Conservation (phyloP, 1,140 invertebrate genomes). For the Heterodera schachtii region DNA sequence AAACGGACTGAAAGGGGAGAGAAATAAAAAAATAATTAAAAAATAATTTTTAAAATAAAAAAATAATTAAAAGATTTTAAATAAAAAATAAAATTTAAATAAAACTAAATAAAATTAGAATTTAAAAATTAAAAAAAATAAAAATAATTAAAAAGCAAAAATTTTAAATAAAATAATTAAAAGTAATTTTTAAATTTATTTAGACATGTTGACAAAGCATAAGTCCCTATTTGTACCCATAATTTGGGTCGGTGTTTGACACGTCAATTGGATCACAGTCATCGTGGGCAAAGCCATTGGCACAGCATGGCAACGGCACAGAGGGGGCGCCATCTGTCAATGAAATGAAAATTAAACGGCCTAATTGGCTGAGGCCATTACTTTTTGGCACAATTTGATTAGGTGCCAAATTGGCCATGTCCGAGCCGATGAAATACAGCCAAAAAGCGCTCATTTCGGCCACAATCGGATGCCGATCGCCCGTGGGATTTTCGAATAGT, state of each 20-base stretch:
- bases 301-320: slow-evolving; percentile 55
- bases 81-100: too few species aligned
- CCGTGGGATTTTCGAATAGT: slow-evolving; percentile 42
- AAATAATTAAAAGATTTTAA: too few species aligned
- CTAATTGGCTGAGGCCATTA: not conserved
- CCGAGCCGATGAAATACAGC: slow-evolving; percentile 51
- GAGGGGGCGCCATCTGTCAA: slow-evolving; percentile 23
- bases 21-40: not conserved
- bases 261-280: slow-evolving; percentile 62
- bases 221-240: slow-evolving; percentile 23
- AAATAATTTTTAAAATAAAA: too few species aligned
- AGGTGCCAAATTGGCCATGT: slow-evolving; percentile 49
- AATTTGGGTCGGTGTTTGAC: slow-evolving; percentile 47
- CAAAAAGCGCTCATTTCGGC: slow-evolving; percentile 51
- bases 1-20: not conserved
- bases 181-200: not conserved
- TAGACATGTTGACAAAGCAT: not conserved
- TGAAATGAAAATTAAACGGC: not conserved
- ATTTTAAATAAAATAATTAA: not conserved
- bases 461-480: slow-evolving; percentile 31
- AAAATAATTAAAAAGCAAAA: too few species aligned
- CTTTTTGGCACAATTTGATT: slow-evolving; percentile 51
- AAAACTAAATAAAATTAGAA: too few species aligned
- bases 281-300: slow-evolving; percentile 53
- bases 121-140: too few species aligned